Percentiles rank a stretch among this genome's conserved stretches.
Evolutionary conservation across 2,113 vertebrate genomes (phyloP).

Genomic region (Colaptes auratus): DNA sequence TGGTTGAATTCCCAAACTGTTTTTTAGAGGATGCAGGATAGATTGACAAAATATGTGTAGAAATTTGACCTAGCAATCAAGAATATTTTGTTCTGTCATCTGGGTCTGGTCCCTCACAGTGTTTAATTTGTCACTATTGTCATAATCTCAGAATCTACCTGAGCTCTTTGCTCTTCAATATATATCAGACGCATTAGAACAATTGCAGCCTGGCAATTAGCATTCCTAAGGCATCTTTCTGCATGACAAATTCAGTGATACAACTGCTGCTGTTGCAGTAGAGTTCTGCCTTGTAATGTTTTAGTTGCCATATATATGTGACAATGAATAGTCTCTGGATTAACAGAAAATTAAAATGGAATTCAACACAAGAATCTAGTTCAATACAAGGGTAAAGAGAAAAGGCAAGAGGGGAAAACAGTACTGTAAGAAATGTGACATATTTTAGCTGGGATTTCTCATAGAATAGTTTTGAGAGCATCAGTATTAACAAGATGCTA

Average conservation of each 20-base stretch:
- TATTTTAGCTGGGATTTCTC: not conserved
- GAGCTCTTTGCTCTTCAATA: not conserved
- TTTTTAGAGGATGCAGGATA: not conserved
- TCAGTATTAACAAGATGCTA: not conserved
- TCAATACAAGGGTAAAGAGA: not conserved
- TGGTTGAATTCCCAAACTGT: not conserved
- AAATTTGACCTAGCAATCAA: not conserved
- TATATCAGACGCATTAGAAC: not conserved
- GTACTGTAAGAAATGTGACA: not conserved
- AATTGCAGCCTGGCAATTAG: not conserved
- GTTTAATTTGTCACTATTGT: not conserved
- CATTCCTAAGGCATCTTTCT: not conserved
- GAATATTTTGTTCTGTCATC: not conserved
- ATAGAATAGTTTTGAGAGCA: not conserved
- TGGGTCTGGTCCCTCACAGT: not conserved
- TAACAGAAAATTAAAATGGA: not conserved
- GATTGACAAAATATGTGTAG: not conserved
- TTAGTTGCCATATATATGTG: not conserved
- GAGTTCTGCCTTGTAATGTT: not conserved
- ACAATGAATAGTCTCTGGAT: not conserved
- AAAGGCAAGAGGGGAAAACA: not conserved
- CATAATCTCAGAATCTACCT: not conserved
- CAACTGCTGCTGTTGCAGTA: not conserved
- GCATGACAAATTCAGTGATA: not conserved
- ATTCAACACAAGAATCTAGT: not conserved